Conservation (phyloP, 2,888 invertebrate genomes). For the Andrena bicolor region DNA sequence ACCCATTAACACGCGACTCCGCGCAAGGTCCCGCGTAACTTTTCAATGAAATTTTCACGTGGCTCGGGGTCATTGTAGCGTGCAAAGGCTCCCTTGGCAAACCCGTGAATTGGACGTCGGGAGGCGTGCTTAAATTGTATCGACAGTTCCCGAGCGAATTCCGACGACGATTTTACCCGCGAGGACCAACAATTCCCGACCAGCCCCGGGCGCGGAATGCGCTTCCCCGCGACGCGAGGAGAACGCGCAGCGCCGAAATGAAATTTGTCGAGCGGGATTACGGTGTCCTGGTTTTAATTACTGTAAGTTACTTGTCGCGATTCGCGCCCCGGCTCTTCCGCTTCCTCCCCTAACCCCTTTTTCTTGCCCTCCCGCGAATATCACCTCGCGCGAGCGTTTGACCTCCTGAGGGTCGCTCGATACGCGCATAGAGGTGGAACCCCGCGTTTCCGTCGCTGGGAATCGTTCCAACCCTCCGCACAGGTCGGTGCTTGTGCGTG, state of each 20-base stretch:
- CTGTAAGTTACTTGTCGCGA: slow-evolving; percentile 76
- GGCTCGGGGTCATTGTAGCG: not conserved
- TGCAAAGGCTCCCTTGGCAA: not conserved
- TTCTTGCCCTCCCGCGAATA: not conserved
- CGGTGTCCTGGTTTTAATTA: slow-evolving; percentile 76
- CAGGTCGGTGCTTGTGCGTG: not conserved
- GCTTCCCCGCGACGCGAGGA: slow-evolving; percentile 49
- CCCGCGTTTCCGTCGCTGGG: slow-evolving; percentile 23
- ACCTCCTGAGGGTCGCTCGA: slow-evolving; percentile 18
- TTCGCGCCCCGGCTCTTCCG: slow-evolving; percentile 36
- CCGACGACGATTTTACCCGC: slow-evolving; percentile 46
- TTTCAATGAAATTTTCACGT: slow-evolving; percentile 19
- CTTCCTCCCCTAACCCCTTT: not conserved
- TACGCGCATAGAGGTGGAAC: slow-evolving; percentile 13
- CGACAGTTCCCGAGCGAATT: slow-evolving; percentile 47
- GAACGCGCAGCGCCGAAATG: slow-evolving; percentile 71
- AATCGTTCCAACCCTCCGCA: slow-evolving; percentile 16
- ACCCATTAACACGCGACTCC: slow-evolving; percentile 4
- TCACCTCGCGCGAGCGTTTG: slow-evolving; percentile 13
- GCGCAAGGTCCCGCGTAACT: not conserved
- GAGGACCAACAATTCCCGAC: slow-evolving; percentile 55
- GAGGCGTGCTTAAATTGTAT: slow-evolving; percentile 55
- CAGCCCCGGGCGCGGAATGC: slow-evolving; percentile 38
- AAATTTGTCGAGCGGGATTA: slow-evolving; percentile 79
- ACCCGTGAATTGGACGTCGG: slow-evolving; percentile 24